These are phyloP conservation scores for Eristalis tenax DNA, from an alignment of 2,888 invertebrate genomes.

Conservation along the genomic window DNA sequence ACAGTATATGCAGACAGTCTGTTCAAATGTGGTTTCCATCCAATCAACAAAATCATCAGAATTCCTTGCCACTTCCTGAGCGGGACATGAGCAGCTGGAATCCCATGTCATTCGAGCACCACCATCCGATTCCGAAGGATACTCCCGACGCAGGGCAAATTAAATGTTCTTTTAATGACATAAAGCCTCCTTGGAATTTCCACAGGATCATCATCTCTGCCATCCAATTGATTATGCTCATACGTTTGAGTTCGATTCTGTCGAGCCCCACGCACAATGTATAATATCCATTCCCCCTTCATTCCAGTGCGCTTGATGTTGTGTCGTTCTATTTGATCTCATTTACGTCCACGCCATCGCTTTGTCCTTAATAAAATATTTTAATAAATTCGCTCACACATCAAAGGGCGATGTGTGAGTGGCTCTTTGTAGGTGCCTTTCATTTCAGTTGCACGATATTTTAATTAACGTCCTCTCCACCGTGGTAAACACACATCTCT, in stretches of 20 bases:
- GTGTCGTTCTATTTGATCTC: conserved; percentile 16
- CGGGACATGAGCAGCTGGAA: too few relatives aligned
- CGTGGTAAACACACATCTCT: conserved; percentile 14
- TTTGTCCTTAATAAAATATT: conserved; percentile 40
- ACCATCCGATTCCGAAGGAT: not conserved
- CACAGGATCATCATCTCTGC: not conserved
- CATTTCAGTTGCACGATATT: conserved; percentile 8
- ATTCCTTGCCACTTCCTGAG: too few relatives aligned
- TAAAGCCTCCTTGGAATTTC: not conserved
- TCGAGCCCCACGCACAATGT: not conserved
- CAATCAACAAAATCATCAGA: too few relatives aligned
- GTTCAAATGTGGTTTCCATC: too few relatives aligned
- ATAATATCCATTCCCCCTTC: too few relatives aligned
- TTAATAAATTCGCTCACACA: conserved; percentile 13
- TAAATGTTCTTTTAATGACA: not conserved
- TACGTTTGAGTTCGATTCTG: not conserved
- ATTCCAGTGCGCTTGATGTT: not conserved
- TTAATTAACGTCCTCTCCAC: conserved; percentile 32
- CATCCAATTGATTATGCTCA: not conserved
- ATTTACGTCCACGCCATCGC: not conserved
- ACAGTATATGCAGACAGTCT: too few relatives aligned
- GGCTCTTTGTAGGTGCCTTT: conserved; percentile 1
- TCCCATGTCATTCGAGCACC: too few relatives aligned
- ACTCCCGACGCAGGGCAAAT: not conserved
- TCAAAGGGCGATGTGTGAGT: conserved; percentile 1